phyloP scores from a whole-genome alignment of 2,888 invertebrate genomes.

The Polylopha cassiicola region DNA sequence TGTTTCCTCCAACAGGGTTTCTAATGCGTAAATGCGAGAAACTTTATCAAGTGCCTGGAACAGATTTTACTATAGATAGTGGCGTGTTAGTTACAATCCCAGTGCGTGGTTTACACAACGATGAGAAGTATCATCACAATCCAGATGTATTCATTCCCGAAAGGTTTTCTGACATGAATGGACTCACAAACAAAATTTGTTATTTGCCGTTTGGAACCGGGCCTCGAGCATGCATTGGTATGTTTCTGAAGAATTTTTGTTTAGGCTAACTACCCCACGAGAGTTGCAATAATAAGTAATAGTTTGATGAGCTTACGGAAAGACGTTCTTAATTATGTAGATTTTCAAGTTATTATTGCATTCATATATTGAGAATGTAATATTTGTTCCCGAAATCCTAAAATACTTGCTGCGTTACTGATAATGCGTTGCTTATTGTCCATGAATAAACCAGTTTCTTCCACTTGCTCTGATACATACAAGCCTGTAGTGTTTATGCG shows the following conservation, averaged over 20 bases:
- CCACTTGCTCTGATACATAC: too few relatives aligned
- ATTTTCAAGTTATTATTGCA: too few relatives aligned
- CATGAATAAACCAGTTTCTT: too few relatives aligned
- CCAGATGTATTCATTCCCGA: conserved; percentile 33
- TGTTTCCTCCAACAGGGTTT: conserved; percentile 29
- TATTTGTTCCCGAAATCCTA: too few relatives aligned
- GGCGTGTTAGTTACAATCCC: conserved; percentile 30
- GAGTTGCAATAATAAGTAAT: too few relatives aligned
- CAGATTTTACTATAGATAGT: conserved; percentile 30
- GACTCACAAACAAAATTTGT: conserved; percentile 24
- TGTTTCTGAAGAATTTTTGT: conserved; percentile 6
- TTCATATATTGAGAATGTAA: too few relatives aligned
- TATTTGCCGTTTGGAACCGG: conserved; percentile 34
- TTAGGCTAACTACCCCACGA: not conserved
- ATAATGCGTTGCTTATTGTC: too few relatives aligned
- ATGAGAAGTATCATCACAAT: conserved; percentile 30
- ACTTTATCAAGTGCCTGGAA: conserved; percentile 29
- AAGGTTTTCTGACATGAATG: conserved; percentile 26
- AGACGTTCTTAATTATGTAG: too few relatives aligned
- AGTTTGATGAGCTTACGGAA: conserved; percentile 17
- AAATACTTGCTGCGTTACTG: too few relatives aligned
- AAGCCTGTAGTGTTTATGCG: too few relatives aligned
- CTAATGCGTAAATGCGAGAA: conserved; percentile 25
- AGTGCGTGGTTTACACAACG: conserved; percentile 32
- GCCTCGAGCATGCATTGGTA: conserved; percentile 30